phyloP scores from a whole-genome alignment of 2,113 vertebrate genomes.

The Otocyon megalotis region DNA sequence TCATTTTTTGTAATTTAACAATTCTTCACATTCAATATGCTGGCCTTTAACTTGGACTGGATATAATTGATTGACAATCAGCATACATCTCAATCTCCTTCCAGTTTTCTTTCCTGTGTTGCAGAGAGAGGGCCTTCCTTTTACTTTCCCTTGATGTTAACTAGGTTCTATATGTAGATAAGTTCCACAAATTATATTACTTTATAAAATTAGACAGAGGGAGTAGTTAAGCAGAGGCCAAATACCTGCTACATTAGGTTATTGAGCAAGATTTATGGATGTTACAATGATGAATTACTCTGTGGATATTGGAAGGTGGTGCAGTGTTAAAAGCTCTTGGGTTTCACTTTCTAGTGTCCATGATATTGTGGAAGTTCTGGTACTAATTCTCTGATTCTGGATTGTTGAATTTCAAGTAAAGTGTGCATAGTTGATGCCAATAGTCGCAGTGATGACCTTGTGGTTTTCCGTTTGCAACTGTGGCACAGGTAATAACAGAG shows the following conservation, averaged over 20 bases:
- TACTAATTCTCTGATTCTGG: neutral
- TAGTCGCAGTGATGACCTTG: neutral
- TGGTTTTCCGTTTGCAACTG: neutral
- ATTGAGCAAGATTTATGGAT: neutral
- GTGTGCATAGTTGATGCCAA: fast-evolving
- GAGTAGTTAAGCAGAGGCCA: neutral
- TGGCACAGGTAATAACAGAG: neutral
- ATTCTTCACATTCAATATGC: neutral
- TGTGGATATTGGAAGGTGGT: neutral
- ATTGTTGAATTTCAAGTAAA: neutral
- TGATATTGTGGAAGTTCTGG: neutral
- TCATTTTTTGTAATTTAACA: neutral
- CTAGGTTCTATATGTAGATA: neutral
- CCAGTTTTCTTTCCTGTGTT: neutral
- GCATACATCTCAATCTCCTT: neutral
- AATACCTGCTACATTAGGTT: neutral
- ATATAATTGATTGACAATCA: neutral
- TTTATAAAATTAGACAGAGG: neutral
- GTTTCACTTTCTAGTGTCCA: neutral
- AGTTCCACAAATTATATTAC: neutral
- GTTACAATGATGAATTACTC: neutral
- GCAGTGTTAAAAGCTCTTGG: neutral
- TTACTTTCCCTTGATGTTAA: neutral
- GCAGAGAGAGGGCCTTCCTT: neutral
- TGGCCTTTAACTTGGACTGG: neutral